phyloP scores from a whole-genome alignment of 2,113 vertebrate species.

The Tautogolabrus adspersus region DNA sequence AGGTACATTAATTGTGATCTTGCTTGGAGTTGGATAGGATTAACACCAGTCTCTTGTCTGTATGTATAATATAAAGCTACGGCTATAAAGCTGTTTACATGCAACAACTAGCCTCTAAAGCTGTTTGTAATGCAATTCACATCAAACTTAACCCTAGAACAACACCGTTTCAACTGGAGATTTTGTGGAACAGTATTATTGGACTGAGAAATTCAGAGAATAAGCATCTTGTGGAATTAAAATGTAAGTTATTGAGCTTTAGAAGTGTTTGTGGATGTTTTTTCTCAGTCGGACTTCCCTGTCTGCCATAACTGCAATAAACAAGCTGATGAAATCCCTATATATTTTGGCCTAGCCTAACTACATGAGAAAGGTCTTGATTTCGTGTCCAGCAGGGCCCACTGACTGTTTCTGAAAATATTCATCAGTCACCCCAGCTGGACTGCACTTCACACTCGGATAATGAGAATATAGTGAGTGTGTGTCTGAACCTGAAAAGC shows the following conservation, averaged over 20 bases:
- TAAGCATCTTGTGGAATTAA: neutral
- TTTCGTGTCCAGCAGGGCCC: slow-evolving; percentile 4
- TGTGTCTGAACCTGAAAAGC: slow-evolving; percentile 74
- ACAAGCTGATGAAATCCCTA: neutral
- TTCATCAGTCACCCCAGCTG: slow-evolving; percentile 33
- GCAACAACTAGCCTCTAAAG: neutral
- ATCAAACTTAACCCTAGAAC: neutral
- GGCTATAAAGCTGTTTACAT: neutral
- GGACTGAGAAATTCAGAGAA: no score
- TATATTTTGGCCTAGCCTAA: neutral
- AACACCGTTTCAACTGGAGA: neutral
- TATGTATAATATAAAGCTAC: neutral
- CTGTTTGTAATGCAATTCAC: no score
- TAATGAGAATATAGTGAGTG: slow-evolving; percentile 65
- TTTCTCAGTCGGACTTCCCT: neutral
- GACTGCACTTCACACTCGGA: slow-evolving; percentile 45
- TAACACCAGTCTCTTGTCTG: neutral
- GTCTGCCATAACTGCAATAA: neutral
- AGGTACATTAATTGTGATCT: neutral
- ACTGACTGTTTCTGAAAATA: slow-evolving; percentile 30
- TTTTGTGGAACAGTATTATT: neutral
- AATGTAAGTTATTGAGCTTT: neutral
- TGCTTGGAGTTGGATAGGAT: neutral
- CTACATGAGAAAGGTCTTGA: neutral
- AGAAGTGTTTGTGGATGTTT: neutral